phyloP scores from a whole-genome alignment of 2,113 vertebrate species.

The Cygnus buccinator region DNA sequence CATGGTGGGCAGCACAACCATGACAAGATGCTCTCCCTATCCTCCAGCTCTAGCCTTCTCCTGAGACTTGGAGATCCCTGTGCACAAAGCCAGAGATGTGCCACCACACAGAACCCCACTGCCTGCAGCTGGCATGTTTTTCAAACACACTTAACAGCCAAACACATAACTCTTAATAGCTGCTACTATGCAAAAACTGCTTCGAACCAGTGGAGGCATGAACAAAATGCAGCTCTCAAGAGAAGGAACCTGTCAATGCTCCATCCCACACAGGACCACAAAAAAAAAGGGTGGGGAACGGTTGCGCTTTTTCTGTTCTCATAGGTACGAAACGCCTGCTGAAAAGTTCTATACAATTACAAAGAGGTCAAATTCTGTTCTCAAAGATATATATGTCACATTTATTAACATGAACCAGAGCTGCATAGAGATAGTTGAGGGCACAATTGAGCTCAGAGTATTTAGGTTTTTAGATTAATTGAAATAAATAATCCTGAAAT shows the following conservation, averaged over 20 bases:
- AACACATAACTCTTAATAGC: neutral
- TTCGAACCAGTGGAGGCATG: neutral
- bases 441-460: neutral
- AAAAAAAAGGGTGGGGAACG: neutral
- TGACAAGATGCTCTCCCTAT: neutral
- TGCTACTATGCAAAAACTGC: neutral
- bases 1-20: neutral
- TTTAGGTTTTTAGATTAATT: neutral
- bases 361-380: neutral
- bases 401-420: neutral
- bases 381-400: neutral
- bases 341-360: neutral
- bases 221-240: neutral
- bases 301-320: neutral
- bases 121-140: neutral
- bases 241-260: neutral
- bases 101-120: neutral
- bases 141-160: neutral
- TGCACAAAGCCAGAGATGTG: neutral
- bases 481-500: conserved; percentile 7
- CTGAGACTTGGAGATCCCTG: neutral
- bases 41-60: neutral
- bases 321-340: neutral
- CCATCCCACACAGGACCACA: neutral
- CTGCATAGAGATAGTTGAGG: neutral